phyloP scores from a whole-genome alignment of 2,113 vertebrate species.

The Chamaetylas fuelleborni region DNA sequence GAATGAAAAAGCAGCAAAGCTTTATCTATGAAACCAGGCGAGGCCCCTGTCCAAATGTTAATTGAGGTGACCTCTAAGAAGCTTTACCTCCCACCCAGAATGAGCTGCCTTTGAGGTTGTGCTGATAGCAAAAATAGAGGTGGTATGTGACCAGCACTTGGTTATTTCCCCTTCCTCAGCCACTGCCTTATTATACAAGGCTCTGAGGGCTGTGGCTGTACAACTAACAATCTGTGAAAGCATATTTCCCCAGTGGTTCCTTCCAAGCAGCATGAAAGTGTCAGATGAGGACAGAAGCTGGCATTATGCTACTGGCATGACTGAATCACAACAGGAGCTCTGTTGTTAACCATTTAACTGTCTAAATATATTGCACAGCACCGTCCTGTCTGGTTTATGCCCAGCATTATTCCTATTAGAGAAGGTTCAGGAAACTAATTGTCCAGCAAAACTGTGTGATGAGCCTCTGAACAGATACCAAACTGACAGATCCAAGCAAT shows the following conservation, averaged over 20 bases:
- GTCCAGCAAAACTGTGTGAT: background rate
- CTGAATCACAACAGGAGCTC: slow-evolving; percentile 25
- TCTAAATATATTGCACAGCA: background rate
- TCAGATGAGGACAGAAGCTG: slow-evolving; percentile 55
- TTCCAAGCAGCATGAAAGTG: background rate
- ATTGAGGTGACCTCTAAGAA: background rate
- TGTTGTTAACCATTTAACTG: slow-evolving; percentile 30
- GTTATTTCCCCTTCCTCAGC: background rate
- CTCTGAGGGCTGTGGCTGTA: slow-evolving; percentile 1
- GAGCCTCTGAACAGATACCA: background rate
- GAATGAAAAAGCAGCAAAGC: background rate
- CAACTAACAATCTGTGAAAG: slow-evolving; percentile 30
- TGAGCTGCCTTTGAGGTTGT: slow-evolving; percentile 16
- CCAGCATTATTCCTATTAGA: background rate
- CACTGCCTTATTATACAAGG: background rate
- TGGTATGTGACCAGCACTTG: background rate
- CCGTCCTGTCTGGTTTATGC: background rate
- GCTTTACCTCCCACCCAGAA: background rate
- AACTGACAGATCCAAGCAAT: background rate
- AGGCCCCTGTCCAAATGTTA: background rate
- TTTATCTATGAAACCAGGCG: background rate
- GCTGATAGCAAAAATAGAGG: slow-evolving; percentile 23
- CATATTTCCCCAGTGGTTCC: slow-evolving; percentile 43
- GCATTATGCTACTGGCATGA: background rate
- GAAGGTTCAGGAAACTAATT: background rate